A percentile compares a stretch with the other conserved stretches of the same genome.
phyloP scores from a whole-genome alignment of 2,113 vertebrate genomes.

The Gila orcuttii region DNA sequence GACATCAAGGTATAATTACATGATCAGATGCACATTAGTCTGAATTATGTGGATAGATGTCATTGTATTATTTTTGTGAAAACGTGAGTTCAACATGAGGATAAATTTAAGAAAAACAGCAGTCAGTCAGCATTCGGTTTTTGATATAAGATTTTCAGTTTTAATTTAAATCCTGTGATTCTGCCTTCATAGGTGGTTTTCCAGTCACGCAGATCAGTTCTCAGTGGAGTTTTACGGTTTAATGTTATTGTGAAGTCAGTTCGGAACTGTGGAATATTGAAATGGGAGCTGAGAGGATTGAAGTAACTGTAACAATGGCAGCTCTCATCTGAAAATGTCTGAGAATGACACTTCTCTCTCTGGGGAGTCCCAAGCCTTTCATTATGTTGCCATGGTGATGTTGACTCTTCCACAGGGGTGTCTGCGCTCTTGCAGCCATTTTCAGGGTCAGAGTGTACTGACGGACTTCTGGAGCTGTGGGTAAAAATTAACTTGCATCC shows the following conservation, averaged over 20 bases:
- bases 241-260: background rate
- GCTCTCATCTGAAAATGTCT: constrained; percentile 38
- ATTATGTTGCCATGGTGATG: constrained; percentile 51
- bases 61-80: background rate
- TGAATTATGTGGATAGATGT: background rate
- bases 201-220: background rate
- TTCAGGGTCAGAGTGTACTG: constrained; percentile 36
- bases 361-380: constrained; percentile 40
- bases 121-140: background rate
- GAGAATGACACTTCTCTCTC: constrained; percentile 42
- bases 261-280: background rate
- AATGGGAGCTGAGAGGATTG: constrained; percentile 4
- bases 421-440: constrained; percentile 15
- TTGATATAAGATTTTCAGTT: background rate
- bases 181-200: background rate
- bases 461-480: constrained; percentile 22
- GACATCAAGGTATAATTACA: constrained; percentile 90
- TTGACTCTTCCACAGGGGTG: constrained; percentile 24
- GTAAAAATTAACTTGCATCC: constrained; percentile 7
- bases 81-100: background rate
- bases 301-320: constrained; percentile 34
- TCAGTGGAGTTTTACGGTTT: background rate
- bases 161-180: constrained; percentile 7
- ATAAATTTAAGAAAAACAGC: background rate
- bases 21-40: background rate